Base-by-base conservation (phyloP, 1,140 invertebrate species). In the Coenobita brevimanus region DNA sequence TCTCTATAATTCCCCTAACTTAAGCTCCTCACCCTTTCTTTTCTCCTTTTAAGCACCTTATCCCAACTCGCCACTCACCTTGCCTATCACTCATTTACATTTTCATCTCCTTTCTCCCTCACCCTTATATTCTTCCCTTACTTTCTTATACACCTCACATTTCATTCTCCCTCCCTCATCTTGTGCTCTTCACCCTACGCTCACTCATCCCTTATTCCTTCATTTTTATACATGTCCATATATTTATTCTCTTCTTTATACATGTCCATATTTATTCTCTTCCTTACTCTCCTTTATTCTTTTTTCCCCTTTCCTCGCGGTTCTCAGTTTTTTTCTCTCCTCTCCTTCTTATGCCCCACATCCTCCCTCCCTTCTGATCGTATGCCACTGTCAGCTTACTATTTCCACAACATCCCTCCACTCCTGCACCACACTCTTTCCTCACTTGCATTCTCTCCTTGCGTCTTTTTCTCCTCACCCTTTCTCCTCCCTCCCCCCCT, bases 21-120 rank as follows among this genome's bases (percentile, higher is more conserved):
- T n/a, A n/a, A n/a, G n/a, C n/a, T n/a, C n/a, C n/a, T n/a, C n/a
- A n/a, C n/a, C n/a, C n/a, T n/a, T n/a, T n/a, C n/a, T n/a, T n/a
- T n/a, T n/a, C n/a, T n/a, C n/a, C n/a, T n/a, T n/a, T n/a, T n/a
- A n/a, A n/a, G n/a, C n/a, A n/a, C n/a, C n/a, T n/a, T n/a, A n/a
- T n/a, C n/a, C n/a, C n/a, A n/a, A n/a, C n/a, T n/a, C n/a, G n/a
- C n/a, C n/a, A n/a, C n/a, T n/a, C n/a, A n/a, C n/a, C n/a, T n/a
- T n/a, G n/a, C n/a, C n/a, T n/a, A n/a, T n/a, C n/a, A n/a, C n/a
- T n/a, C n/a, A n/a, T n/a, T n/a, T n/a, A n/a, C n/a, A n/a, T n/a
- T n/a, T n/a, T n/a, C n/a, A n/a, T 38, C 36, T 38, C 36, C 30
- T 73, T 36, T 73, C 71, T 73, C 71, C 38, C 71, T 73, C 71